Evolutionary conservation across 2,888 invertebrate species (phyloP), one percentile per base, ranked within the genome.

Genomic region (Melikaiella ostensackeni): DNA sequence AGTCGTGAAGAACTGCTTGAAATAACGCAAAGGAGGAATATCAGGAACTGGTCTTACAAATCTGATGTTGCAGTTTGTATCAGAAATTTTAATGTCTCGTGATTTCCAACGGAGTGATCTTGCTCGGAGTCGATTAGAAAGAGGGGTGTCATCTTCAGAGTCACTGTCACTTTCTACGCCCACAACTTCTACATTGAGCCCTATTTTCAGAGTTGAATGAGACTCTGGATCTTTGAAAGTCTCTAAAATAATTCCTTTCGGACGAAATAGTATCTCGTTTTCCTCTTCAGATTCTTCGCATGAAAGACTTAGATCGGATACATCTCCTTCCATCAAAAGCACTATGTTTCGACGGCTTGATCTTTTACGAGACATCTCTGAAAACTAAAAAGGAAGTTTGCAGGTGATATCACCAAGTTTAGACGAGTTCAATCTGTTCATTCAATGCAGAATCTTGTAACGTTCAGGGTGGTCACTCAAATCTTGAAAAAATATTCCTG

Each of bases 371-470:
- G 30, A 4, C 30, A 70, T 70, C 46, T 70, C 50, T 70, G 66
- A 70, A 70, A 70, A 70, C 66, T 70, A 70, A 70, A 70, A 70
- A 70, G n/a, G 46, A 70, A 70, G 46, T 70, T 27, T 70, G 66
- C 46, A 70, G 46, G 30, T 70, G 66, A 50, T 66, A 42, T 42
- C 66, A 46, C 46, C 66, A 42, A 70, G 27, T 30, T 70, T 27
- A 27, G 46, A 4, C 46, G 27, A 66, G 24, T 13, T 66, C 46
- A 66, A n/a, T n/a, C n/a, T n/a, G n/a, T 57, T 57, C 13, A 57
- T 11, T 21, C 3, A 57, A 21, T 21, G 24, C 2, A 57, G 24
- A 24, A 57, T 8, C n/a, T 57, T 57, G 0, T 57, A 57, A 21
- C 7, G 33, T 33, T 33, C 33, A 33, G 33, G 33, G 33, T 33